A percentile compares a stretch with the other conserved stretches of the same genome.
Conservation (phyloP, 1,140 invertebrate species). For the Limonius californicus region DNA sequence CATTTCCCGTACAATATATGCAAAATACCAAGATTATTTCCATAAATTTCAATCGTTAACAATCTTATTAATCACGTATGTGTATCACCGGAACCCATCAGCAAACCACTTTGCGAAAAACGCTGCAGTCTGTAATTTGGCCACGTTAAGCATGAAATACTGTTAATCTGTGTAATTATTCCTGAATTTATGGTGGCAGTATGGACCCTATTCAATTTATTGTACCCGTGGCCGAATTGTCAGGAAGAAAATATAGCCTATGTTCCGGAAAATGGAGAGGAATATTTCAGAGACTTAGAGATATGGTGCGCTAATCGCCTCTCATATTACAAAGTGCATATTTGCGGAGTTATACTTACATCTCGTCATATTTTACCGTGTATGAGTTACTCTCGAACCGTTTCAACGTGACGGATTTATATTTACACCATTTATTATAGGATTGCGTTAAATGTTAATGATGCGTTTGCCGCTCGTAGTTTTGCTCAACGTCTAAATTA, state of each 20-base stretch:
- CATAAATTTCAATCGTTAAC: conserved; percentile 1
- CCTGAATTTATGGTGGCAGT: background rate
- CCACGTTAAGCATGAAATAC: conserved; percentile 5
- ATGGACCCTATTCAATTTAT: too few relatives aligned
- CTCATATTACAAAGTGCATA: background rate
- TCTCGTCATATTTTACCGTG: too few relatives aligned
- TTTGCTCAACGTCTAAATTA: background rate
- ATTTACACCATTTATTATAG: background rate
- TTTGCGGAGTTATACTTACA: background rate
- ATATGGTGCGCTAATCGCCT: background rate
- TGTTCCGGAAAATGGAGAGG: too few relatives aligned
- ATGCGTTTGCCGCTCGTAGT: background rate
- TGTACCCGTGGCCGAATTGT: too few relatives aligned
- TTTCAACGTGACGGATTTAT: background rate
- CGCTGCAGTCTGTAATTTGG: background rate
- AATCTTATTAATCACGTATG: background rate
- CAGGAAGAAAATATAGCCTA: too few relatives aligned
- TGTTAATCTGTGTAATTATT: conserved; percentile 10
- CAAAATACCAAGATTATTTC: background rate
- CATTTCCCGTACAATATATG: background rate
- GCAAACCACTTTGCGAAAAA: background rate
- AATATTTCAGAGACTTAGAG: background rate
- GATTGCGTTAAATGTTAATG: background rate
- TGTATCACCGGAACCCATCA: conserved; percentile 3
- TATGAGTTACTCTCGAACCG: background rate